phyloP scores from a whole-genome alignment of 23 tunicate species.

The Styela plicata region DNA sequence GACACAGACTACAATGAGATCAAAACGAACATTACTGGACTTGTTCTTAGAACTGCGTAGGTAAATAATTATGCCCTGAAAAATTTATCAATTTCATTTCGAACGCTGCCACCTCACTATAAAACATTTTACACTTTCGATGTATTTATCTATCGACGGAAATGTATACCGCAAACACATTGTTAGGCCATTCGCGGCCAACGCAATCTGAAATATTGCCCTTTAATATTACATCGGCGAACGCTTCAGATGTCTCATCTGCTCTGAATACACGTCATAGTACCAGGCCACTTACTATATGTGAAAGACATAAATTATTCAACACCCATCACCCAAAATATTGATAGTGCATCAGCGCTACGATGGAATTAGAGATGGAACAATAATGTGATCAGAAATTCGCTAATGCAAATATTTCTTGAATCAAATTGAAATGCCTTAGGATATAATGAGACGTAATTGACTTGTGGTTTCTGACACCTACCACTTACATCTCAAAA shows the following conservation, averaged over 20 bases:
- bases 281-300: neutral
- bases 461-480: neutral
- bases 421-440: neutral
- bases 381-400: no score
- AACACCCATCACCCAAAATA: neutral
- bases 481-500: neutral
- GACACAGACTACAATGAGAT: no score
- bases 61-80: no score
- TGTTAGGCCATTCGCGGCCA: neutral
- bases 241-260: neutral
- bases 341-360: neutral
- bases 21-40: no score
- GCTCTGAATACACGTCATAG: neutral
- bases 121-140: neutral
- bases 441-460: neutral
- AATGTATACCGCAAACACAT: neutral
- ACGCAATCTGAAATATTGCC: neutral
- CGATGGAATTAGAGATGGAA: neutral
- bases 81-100: no score
- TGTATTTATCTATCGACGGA: neutral
- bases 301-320: neutral
- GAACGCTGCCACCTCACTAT: neutral
- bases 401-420: no score
- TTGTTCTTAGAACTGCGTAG: no score
- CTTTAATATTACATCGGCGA: neutral